Percentiles rank a stretch among this genome's conserved stretches.
Conservation (phyloP, 1,140 invertebrate genomes). For the Tachypleus tridentatus region DNA sequence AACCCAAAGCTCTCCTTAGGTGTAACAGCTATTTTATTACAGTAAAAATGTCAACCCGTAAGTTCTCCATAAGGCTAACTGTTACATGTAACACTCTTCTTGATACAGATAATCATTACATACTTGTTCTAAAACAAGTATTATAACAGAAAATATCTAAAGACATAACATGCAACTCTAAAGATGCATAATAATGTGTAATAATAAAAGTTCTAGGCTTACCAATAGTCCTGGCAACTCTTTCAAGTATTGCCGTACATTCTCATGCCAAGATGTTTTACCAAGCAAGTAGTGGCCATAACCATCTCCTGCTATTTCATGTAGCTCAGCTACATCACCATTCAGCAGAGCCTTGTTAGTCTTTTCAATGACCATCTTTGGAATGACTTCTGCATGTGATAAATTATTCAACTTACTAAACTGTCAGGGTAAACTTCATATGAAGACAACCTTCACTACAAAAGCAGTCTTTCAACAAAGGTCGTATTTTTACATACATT, state of each 20-base stretch:
- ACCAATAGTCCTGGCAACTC: conserved; percentile 30
- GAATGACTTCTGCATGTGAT: too few relatives aligned
- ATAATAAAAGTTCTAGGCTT: not conserved
- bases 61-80: too few relatives aligned
- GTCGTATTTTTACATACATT: too few relatives aligned
- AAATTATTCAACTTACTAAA: too few relatives aligned
- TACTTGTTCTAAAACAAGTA: not conserved
- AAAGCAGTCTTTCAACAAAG: too few relatives aligned
- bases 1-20: too few relatives aligned
- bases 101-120: too few relatives aligned
- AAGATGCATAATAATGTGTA: not conserved
- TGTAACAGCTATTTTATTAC: too few relatives aligned
- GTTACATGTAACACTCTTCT: too few relatives aligned
- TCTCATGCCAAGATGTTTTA: conserved; percentile 36
- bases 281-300: conserved; percentile 36
- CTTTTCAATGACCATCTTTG: conserved; percentile 15
- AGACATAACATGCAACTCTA: not conserved
- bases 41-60: too few relatives aligned
- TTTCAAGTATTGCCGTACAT: conserved; percentile 32
- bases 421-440: too few relatives aligned
- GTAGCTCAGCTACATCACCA: conserved; percentile 35
- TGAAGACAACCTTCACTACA: too few relatives aligned
- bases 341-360: conserved; percentile 24
- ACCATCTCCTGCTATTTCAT: conserved; percentile 37
- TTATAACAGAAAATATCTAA: not conserved